Evolutionary conservation across 2,888 invertebrate species (phyloP).

Genomic region (Macrosoma leucophasiata): DNA sequence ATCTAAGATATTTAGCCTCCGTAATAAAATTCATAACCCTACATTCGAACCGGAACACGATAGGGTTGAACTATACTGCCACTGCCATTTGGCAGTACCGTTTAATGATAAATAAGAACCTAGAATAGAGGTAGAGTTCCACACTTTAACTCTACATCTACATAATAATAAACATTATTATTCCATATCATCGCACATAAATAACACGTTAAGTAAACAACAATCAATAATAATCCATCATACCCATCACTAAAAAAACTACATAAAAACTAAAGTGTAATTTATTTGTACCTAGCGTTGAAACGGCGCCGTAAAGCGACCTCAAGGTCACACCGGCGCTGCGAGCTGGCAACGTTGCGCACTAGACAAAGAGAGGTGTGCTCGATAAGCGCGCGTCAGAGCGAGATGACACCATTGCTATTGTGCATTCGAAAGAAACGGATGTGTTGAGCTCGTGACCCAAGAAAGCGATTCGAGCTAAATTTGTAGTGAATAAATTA

Average conservation of each 20-base stretch:
- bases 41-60: too few relatives aligned
- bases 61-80: too few relatives aligned
- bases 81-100: too few relatives aligned
- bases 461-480: conserved; percentile 61
- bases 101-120: too few relatives aligned
- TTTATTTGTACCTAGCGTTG: conserved; percentile 35
- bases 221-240: too few relatives aligned
- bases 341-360: conserved; percentile 57
- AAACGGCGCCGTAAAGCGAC: conserved; percentile 44
- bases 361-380: conserved; percentile 34
- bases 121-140: too few relatives aligned
- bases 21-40: too few relatives aligned
- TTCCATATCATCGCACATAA: conserved; percentile 2
- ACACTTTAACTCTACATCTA: too few relatives aligned
- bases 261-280: too few relatives aligned
- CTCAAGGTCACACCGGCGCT: conserved; percentile 56
- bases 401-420: conserved; percentile 46
- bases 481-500: conserved; percentile 63
- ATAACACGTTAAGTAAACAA: conserved; percentile 2
- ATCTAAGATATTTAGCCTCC: too few relatives aligned
- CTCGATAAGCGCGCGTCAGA: conserved; percentile 24
- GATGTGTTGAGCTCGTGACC: conserved; percentile 67
- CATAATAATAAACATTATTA: too few relatives aligned
- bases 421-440: conserved; percentile 68
- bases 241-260: too few relatives aligned